A percentile compares a stretch with the other conserved stretches of the same genome.
phyloP scores from a whole-genome alignment of 1,140 invertebrate species.

The Euglossa dilemma region DNA sequence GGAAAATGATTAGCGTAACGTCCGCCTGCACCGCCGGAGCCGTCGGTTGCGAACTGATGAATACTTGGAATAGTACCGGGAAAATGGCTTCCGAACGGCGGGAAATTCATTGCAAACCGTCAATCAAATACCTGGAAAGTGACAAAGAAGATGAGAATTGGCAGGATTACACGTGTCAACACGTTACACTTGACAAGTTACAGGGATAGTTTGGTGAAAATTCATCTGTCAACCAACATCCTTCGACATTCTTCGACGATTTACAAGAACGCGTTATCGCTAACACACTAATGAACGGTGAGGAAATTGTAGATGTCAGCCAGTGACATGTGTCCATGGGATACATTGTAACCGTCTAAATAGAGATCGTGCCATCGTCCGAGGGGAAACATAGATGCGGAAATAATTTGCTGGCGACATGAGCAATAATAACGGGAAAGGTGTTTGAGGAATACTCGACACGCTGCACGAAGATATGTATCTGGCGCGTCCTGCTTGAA shows the following conservation, averaged over 20 bases:
- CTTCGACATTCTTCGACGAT: not conserved
- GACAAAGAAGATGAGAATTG: not conserved
- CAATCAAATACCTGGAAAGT: slow-evolving; percentile 77
- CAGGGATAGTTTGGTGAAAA: too few relatives aligned
- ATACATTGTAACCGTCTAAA: slow-evolving; percentile 16
- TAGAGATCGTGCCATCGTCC: not conserved
- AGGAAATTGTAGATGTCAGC: not conserved
- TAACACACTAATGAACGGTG: not conserved
- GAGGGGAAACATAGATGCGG: too few relatives aligned
- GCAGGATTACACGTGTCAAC: not conserved
- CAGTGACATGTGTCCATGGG: slow-evolving; percentile 6
- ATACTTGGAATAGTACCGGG: slow-evolving; percentile 85
- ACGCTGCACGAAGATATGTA: not conserved
- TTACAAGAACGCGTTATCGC: not conserved
- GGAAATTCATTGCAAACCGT: slow-evolving; percentile 85
- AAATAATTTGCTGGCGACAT: not conserved
- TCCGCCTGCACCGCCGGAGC: slow-evolving; percentile 80
- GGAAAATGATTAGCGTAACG: slow-evolving; percentile 82
- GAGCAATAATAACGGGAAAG: not conserved
- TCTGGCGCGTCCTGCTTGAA: slow-evolving; percentile 18
- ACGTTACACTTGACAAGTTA: not conserved
- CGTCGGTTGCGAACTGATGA: slow-evolving; percentile 85
- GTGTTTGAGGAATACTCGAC: not conserved
- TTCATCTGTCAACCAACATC: slow-evolving; percentile 9
- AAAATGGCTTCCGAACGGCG: slow-evolving; percentile 86